A percentile compares a stretch with the other conserved stretches of the same genome.
Evolutionary conservation across 2,797 vertebrate species (phyloP).

Genomic region (Moxostoma hubbsi): DNA sequence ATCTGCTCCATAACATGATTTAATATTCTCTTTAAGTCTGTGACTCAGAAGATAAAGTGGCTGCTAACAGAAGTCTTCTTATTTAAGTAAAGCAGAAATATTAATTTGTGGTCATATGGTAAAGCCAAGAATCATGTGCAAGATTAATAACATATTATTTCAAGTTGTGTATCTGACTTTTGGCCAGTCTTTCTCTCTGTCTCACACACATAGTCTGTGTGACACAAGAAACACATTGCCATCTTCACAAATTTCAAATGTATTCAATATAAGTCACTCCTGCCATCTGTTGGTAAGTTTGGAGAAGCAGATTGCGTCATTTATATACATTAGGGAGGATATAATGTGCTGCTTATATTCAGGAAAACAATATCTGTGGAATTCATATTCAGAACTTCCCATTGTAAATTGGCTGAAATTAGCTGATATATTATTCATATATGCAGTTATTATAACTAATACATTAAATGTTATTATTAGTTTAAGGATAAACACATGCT

Average conservation of each 20-base stretch:
- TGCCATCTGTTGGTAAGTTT: constrained; percentile 71
- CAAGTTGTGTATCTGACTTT: constrained; percentile 18
- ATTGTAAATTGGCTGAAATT: no score
- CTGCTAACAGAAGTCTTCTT: constrained; percentile 44
- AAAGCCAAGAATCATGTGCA: not conserved
- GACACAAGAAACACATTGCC: constrained; percentile 50
- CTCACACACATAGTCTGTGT: constrained; percentile 21
- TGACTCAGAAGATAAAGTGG: constrained; percentile 57
- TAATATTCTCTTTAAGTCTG: constrained; percentile 5
- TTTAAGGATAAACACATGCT: no score
- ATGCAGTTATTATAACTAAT: no score
- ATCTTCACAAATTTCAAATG: constrained; percentile 55
- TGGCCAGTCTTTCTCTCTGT: not conserved
- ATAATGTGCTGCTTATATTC: no score
- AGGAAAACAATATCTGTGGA: no score
- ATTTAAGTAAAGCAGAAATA: constrained; percentile 35
- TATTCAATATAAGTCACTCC: constrained; percentile 60
- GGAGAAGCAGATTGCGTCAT: not conserved
- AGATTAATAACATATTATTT: constrained; percentile 32
- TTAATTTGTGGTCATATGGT: constrained; percentile 6
- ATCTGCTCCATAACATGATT: constrained; percentile 45
- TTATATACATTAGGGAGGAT: no score
- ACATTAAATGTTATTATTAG: no score
- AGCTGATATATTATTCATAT: no score
- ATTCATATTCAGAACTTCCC: no score